A percentile compares a stretch with the other conserved stretches of the same genome.
phyloP scores from a whole-genome alignment of 2,113 vertebrate genomes.

The Pandion haliaetus region DNA sequence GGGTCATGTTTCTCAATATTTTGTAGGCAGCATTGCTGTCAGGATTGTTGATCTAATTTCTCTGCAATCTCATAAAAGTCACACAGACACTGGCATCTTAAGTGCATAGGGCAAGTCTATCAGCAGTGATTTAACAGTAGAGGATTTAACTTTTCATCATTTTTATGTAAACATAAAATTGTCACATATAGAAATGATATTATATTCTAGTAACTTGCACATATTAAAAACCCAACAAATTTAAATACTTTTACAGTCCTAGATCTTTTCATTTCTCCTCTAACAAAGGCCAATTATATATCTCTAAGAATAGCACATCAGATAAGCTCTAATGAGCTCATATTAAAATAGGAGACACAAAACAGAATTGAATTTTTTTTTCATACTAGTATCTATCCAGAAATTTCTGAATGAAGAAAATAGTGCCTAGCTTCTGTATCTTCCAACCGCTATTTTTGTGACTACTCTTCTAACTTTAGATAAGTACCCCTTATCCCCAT shows the following conservation, averaged over 20 bases:
- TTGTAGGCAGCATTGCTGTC: not conserved
- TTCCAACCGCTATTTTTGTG: not conserved
- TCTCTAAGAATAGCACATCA: conserved; percentile 22
- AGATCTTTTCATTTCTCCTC: not conserved
- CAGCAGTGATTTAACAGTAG: not conserved
- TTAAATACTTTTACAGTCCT: not conserved
- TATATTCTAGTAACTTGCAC: not conserved
- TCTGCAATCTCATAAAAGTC: not conserved
- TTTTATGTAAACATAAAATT: conserved; percentile 14
- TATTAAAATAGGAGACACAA: not conserved
- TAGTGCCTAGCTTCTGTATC: not conserved
- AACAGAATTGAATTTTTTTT: not conserved
- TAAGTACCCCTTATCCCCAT: not conserved
- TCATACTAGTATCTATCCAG: not conserved
- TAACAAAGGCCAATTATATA: conserved; percentile 14
- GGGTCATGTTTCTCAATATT: not conserved
- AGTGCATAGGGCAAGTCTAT: not conserved
- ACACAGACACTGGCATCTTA: not conserved
- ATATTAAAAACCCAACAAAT: not conserved
- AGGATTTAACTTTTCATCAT: not conserved
- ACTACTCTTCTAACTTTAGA: not conserved
- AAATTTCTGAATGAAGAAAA: conserved; percentile 39
- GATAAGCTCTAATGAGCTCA: conserved; percentile 44
- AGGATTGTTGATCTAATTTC: not conserved
- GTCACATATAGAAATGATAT: not conserved